phyloP scores from a whole-genome alignment of 2,113 vertebrate genomes.

The Apeltes quadracus region DNA sequence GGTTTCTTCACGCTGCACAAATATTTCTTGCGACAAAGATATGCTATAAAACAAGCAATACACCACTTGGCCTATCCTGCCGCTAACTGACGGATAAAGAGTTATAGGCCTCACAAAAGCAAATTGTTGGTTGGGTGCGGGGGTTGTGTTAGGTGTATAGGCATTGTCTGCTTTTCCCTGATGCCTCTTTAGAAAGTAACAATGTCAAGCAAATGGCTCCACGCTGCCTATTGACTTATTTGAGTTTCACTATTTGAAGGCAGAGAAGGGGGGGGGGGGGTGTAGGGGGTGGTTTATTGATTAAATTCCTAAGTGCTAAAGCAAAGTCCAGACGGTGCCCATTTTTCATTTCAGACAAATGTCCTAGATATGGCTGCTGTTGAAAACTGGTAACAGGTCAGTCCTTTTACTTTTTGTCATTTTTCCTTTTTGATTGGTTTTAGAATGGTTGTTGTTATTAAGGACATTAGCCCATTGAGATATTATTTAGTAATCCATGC shows the following conservation, averaged over 20 bases:
- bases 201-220: conserved; percentile 54
- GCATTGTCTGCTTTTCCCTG: conserved; percentile 43
- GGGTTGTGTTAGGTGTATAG: conserved; percentile 28
- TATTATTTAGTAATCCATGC: background rate
- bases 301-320: background rate
- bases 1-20: conserved; percentile 71
- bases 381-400: background rate
- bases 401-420: background rate
- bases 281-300: background rate
- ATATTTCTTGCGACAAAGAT: conserved; percentile 72
- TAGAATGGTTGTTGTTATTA: background rate
- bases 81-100: conserved; percentile 49
- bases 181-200: conserved; percentile 31
- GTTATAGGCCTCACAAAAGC: conserved; percentile 33
- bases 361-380: background rate
- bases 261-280: background rate
- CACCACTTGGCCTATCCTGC: conserved; percentile 45
- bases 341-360: background rate
- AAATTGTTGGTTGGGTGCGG: conserved; percentile 34
- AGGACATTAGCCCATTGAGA: background rate
- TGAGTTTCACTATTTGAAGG: conserved; percentile 36
- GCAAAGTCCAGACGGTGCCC: background rate
- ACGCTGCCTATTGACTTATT: conserved; percentile 43
- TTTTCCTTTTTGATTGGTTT: background rate
- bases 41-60: conserved; percentile 52